Percentiles rank a stretch among this genome's conserved stretches.
These are phyloP conservation scores for Poicephalus gulielmi DNA, from an alignment of 2,113 vertebrate species.

Conservation along the genomic window DNA sequence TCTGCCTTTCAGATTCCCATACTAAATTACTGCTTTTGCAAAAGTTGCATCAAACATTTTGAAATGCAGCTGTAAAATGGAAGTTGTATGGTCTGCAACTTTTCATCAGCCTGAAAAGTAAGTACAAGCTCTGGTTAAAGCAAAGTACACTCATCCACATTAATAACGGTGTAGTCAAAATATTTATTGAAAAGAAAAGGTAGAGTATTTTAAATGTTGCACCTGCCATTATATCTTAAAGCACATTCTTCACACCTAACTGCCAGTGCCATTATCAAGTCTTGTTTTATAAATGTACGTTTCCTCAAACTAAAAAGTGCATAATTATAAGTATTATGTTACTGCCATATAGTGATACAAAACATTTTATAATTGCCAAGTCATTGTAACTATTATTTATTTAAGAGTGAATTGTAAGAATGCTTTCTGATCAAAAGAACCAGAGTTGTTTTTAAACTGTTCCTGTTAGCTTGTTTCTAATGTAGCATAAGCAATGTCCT, in stretches of 20 bases:
- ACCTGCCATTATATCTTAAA: conserved; percentile 76
- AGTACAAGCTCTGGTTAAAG: conserved; percentile 67
- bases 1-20: conserved; percentile 25
- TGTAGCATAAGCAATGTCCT: conserved; percentile 70
- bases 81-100: conserved; percentile 56
- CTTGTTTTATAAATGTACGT: conserved; percentile 75
- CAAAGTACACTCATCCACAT: conserved; percentile 42
- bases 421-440: conserved; percentile 75
- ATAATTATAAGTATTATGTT: conserved; percentile 83
- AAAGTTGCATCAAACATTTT: conserved; percentile 39
- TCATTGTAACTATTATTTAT: conserved; percentile 85
- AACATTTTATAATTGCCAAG: conserved; percentile 82
- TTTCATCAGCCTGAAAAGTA: conserved; percentile 53
- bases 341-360: conserved; percentile 78
- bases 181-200: conserved; percentile 78
- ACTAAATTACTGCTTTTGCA: conserved; percentile 40
- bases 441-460: conserved; percentile 64
- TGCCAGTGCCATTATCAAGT: conserved; percentile 82
- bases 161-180: conserved; percentile 71
- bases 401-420: conserved; percentile 77
- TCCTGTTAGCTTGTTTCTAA: conserved; percentile 67
- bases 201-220: conserved; percentile 72
- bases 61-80: neutral
- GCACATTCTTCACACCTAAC: conserved; percentile 77
- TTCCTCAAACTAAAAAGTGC: conserved; percentile 76